Evolutionary conservation across 2,797 vertebrate species (phyloP), one percentile per base, ranked within the genome.

Genomic region (Lagocephalus sceleratus): DNA sequence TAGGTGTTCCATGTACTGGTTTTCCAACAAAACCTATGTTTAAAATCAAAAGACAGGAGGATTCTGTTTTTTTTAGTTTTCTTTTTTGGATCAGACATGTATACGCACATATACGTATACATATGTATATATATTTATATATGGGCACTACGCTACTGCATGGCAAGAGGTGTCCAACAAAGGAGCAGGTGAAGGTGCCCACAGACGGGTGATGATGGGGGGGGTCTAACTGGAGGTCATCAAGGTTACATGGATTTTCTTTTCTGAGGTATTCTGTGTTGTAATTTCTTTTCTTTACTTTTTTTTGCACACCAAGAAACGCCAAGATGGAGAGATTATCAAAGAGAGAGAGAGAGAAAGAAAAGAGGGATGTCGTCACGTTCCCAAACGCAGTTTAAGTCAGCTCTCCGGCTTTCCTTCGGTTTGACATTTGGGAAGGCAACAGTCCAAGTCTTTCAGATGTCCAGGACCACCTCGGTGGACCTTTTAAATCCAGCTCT

Each of bases 191-290:
- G 68, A 73, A 71, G 71, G 72, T 73, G 72, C 66, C 48, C 68
- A 19, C 23, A 67, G 62, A 77, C n/a, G 53, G 64, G 41, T 16
- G 29, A 53, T 20, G 40, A 79, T 68, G 71, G 60, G 75, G 60
- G 57, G 65, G 50, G 68, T 79, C 51, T 63, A 16, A 41, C n/a
- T 75, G 82, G 76, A 85, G 85, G 85, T 78, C 69, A 78, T 87
- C 85, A 79, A 81, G 81, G 83, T 87, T 87, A 86, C 83, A 86
- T 83, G 84, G 76, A 87, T 84, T 29, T 82, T 85, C 51, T 89
- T 84, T 87, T 91, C 81, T 91, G 89, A 92, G 90, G 89, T 92
- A 92, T 92, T 89, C 79, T 87, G 76, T 74, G 88, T 91, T 90
- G 89, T 89, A 85, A 51, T 51, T 70, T 82, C 85, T 85, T 81